Percentiles rank a stretch among this genome's conserved stretches.
These are phyloP conservation scores for Cryptoblepharus egeriae DNA, from an alignment of 2,797 vertebrate species.

Conservation along the genomic window DNA sequence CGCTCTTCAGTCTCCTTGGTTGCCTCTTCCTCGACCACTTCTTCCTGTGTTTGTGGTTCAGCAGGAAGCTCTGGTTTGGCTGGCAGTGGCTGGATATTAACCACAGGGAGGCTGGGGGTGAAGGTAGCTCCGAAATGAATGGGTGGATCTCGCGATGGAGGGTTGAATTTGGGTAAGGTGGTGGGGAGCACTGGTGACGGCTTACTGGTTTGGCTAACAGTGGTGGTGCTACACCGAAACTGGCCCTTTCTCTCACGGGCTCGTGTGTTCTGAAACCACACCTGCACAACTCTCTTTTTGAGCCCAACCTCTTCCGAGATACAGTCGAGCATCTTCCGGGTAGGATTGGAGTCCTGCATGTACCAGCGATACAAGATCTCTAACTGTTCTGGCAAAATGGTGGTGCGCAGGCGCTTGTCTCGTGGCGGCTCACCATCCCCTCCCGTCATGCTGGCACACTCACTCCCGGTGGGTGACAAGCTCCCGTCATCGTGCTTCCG, in stretches of 20 bases:
- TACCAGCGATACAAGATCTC: constrained; percentile 95
- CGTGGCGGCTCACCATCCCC: constrained; percentile 69
- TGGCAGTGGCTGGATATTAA: background rate
- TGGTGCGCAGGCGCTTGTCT: constrained; percentile 88
- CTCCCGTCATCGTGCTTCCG: constrained; percentile 75
- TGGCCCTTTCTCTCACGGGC: constrained; percentile 93
- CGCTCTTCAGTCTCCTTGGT: constrained; percentile 66
- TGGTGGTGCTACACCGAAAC: constrained; percentile 74
- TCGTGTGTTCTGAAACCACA: constrained; percentile 96
- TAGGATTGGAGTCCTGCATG: constrained; percentile 93
- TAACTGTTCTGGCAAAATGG: constrained; percentile 92
- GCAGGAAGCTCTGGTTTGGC: background rate
- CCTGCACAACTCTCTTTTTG: constrained; percentile 94
- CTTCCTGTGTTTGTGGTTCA: constrained; percentile 21
- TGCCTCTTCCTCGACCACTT: constrained; percentile 55
- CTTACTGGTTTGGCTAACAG: constrained; percentile 33
- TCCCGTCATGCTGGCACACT: constrained; percentile 48
- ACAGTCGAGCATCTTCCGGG: constrained; percentile 92
- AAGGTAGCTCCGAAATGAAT: constrained; percentile 19
- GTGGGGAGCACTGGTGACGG: constrained; percentile 45
- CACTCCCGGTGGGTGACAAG: constrained; percentile 73
- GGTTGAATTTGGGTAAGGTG: constrained; percentile 65
- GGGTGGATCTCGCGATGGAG: constrained; percentile 25
- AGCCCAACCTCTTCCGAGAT: constrained; percentile 93
- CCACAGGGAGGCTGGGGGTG: constrained; percentile 6